Base-by-base conservation (phyloP, 1,140 invertebrate genomes). In the Procambarus clarkii region DNA sequence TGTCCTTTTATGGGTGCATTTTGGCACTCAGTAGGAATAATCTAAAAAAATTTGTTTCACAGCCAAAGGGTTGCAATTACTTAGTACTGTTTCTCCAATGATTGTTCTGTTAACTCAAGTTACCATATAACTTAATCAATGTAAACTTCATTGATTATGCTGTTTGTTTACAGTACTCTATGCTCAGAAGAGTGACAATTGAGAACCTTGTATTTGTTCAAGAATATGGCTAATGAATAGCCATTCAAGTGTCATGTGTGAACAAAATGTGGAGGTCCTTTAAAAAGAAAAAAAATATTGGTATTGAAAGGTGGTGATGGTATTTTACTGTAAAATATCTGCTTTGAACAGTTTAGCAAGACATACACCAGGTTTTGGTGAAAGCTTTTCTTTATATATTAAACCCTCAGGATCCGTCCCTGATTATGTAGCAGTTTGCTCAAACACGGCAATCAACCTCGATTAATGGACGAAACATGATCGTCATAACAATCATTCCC, bases 401-500 rank as follows among this genome's bases (percentile, higher is more conserved):
- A 74, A 74, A 34, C n/a, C 24, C n/a, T 34, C 79, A n/a, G 79
- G 79, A 81, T 81, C 79, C 54, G 79, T 81, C 79, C 79, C 79
- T 24, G 79, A 81, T 81, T 54, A 58, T 50, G 79, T 81, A 81
- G 79, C 48, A 50, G 34, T 81, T 81, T 81, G 79, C 79, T 81
- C 79, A 81, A 81, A 54, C 24, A 34, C 54, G 79, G 79, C 79
- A 81, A 81, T 81, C 79, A 81, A 34, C 79, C 79, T 81, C 54
- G 54, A 81, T 18, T 81, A 54, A 11, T 58, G 18, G 79, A 81
- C 79, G 48, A 81, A 81, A 81, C 58, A 81, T 58, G 54, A 81
- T 81, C 79, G 79, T 81, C 79, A 34, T 58, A 81, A 58, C 79
- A 81, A 81, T 81, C 79, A 81, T 81, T 81, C 79, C 79, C 54